Percentiles rank a stretch among this genome's conserved stretches.
Conservation (phyloP, 2,113 vertebrate genomes). For the Melanocharis versteri region DNA sequence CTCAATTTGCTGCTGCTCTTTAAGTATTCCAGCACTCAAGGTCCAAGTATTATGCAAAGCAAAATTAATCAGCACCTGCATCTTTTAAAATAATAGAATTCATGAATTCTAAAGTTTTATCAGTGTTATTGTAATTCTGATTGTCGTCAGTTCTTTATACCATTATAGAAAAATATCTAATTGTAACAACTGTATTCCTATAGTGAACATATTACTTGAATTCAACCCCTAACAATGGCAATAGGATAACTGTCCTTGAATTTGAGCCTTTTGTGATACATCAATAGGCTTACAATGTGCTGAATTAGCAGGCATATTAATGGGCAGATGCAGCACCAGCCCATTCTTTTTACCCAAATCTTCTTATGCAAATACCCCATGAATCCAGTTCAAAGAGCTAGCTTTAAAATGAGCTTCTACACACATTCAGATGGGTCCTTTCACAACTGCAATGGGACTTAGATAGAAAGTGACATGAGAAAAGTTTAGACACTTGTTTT, state of each 20-base stretch:
- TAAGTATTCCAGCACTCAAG: neutral
- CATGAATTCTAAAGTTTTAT: slow-evolving; percentile 51
- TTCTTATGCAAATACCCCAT: slow-evolving; percentile 99
- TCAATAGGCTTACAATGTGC: slow-evolving; percentile 99
- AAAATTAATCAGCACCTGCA: slow-evolving; percentile 61
- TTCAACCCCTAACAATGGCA: slow-evolving; percentile 93
- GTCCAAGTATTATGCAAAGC: slow-evolving; percentile 32
- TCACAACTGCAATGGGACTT: slow-evolving; percentile 77
- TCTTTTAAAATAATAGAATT: slow-evolving; percentile 62
- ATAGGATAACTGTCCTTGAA: slow-evolving; percentile 97
- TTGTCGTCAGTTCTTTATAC: slow-evolving; percentile 75
- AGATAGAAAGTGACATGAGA: slow-evolving; percentile 97
- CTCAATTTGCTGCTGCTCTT: slow-evolving; percentile 5
- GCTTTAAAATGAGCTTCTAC: slow-evolving; percentile 89
- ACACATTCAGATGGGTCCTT: slow-evolving; percentile 80
- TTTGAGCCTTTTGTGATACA: slow-evolving; percentile 91
- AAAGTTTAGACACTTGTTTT: slow-evolving; percentile 99
- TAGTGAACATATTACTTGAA: slow-evolving; percentile 85
- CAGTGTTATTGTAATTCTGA: slow-evolving; percentile 60
- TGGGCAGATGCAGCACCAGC: slow-evolving; percentile 90
- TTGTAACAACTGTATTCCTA: slow-evolving; percentile 98
- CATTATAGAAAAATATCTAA: slow-evolving; percentile 86
- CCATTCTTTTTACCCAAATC: slow-evolving; percentile 95
- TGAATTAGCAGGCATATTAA: slow-evolving; percentile 99
- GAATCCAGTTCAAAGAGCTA: slow-evolving; percentile 98